These are phyloP conservation scores for Lampropteryx suffumata DNA, from an alignment of 2,888 invertebrate species.

Conservation along the genomic window DNA sequence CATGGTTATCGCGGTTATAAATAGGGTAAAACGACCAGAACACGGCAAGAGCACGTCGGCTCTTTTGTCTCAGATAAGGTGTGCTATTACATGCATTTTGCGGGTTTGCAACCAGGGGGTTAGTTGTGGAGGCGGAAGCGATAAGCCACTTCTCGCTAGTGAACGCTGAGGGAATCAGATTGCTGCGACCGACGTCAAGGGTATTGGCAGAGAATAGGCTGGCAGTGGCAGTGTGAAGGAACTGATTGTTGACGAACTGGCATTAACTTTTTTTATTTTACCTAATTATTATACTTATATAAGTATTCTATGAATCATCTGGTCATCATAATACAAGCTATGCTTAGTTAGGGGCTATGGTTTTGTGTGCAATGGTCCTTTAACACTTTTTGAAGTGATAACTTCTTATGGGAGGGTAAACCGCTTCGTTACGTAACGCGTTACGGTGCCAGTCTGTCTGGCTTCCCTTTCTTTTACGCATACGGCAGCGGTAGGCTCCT, in stretches of 20 bases:
- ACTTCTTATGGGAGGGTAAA: no score
- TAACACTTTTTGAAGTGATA: no score
- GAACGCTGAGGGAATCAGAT: slow-evolving; percentile 72
- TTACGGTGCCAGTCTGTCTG: no score
- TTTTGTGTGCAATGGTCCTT: no score
- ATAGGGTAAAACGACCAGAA: slow-evolving; percentile 46
- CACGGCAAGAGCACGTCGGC: slow-evolving; percentile 48
- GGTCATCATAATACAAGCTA: no score
- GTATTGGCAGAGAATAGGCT: slow-evolving; percentile 61
- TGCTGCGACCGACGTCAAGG: slow-evolving; percentile 55
- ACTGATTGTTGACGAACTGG: slow-evolving; percentile 36
- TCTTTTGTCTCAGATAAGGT: slow-evolving; percentile 62
- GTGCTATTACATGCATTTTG: slow-evolving; percentile 46
- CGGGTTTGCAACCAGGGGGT: slow-evolving; percentile 21
- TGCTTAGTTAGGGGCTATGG: no score
- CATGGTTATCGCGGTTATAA: slow-evolving; percentile 42
- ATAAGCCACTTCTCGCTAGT: slow-evolving; percentile 48
- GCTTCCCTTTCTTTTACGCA: no score
- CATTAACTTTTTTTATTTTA: no score
- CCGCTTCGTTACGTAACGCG: no score
- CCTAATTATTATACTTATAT: no score
- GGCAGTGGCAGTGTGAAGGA: slow-evolving; percentile 51
- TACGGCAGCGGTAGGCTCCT: no score
- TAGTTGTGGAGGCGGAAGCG: slow-evolving; percentile 60
- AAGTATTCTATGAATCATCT: no score